Conservation (phyloP, 2,113 vertebrate genomes). For the Ia io region DNA sequence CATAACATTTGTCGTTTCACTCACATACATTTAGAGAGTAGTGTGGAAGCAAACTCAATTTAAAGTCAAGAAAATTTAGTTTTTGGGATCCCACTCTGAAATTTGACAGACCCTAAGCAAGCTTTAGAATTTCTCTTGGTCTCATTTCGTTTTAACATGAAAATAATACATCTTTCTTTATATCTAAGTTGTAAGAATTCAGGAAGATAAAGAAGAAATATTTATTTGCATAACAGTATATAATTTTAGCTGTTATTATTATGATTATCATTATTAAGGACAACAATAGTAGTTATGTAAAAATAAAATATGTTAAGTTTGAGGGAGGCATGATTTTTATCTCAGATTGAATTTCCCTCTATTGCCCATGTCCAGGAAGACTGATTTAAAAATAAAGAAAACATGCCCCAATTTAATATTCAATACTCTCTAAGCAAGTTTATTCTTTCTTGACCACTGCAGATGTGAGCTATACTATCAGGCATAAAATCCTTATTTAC, state of each 20-base stretch:
- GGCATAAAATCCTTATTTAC: background rate
- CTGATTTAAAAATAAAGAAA: background rate
- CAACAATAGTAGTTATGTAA: background rate
- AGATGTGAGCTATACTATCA: background rate
- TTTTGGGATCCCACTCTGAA: background rate
- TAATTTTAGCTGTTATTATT: background rate
- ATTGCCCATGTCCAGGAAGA: background rate
- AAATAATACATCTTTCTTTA: background rate
- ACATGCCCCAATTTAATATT: background rate
- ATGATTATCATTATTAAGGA: background rate
- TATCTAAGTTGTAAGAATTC: background rate
- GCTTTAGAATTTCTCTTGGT: background rate
- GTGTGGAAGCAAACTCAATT: background rate
- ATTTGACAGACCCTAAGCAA: background rate
- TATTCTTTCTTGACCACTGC: background rate
- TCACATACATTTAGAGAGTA: background rate
- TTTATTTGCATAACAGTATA: background rate
- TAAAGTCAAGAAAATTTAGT: background rate
- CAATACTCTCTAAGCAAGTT: background rate
- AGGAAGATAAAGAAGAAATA: background rate
- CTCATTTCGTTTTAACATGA: background rate
- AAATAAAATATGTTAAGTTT: constrained; percentile 3
- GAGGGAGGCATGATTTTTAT: background rate
- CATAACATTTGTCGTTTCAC: background rate
- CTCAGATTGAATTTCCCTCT: background rate